These are phyloP conservation scores for Nyctibius grandis DNA, from an alignment of 2,797 vertebrate genomes.

Conservation along the genomic window DNA sequence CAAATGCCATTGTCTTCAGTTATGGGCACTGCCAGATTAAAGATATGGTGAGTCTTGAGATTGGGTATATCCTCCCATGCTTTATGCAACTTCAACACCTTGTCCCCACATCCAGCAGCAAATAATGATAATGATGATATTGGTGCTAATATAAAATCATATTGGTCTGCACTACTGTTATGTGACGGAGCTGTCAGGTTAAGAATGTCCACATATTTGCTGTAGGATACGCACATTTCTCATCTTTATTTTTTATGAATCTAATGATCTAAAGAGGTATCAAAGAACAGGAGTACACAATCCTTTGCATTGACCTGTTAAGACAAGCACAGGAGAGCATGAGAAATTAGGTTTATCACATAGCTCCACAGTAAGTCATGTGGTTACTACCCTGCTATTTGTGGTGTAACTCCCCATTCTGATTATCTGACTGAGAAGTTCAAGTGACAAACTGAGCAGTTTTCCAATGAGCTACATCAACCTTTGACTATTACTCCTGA, in stretches of 20 bases:
- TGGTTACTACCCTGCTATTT: neutral
- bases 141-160: neutral
- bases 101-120: neutral
- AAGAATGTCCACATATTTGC: neutral
- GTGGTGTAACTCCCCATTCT: neutral
- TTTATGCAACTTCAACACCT: neutral
- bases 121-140: neutral
- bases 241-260: neutral
- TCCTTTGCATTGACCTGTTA: neutral
- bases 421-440: neutral
- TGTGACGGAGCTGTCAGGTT: neutral
- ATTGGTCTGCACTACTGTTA: neutral
- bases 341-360: neutral
- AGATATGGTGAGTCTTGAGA: constrained; percentile 88
- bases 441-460: neutral
- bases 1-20: constrained; percentile 98
- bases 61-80: neutral
- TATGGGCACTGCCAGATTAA: constrained; percentile 96
- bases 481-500: neutral
- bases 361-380: neutral
- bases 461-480: neutral
- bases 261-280: neutral
- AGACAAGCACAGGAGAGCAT: neutral
- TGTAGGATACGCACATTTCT: neutral
- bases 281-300: neutral